Percentiles rank a stretch among this genome's conserved stretches.
Evolutionary conservation across 2,888 invertebrate genomes (phyloP).

Genomic region (Gnatocerus cornutus): DNA sequence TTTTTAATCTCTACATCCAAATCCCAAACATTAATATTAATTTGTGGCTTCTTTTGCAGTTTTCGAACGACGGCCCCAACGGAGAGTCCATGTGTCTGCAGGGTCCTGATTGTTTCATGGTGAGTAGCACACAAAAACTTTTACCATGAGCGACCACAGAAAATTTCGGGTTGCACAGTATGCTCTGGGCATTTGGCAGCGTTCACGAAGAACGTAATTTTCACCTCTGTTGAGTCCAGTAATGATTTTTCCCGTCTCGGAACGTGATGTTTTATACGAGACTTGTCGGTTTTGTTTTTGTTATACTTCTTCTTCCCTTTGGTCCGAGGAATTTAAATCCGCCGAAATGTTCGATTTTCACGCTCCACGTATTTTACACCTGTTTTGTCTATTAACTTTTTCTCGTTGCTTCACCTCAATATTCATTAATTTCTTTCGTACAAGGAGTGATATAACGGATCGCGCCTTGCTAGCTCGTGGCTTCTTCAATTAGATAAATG

Average conservation of each 20-base stretch:
- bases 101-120: conserved; percentile 83
- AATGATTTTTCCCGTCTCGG: conserved; percentile 61
- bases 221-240: conserved; percentile 63
- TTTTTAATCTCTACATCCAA: conserved; percentile 54
- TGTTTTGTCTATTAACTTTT: conserved; percentile 45
- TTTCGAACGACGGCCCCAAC: conserved; percentile 77
- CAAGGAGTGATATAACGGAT: conserved; percentile 26
- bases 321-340: conserved; percentile 43
- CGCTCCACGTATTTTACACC: conserved; percentile 46
- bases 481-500: conserved; percentile 58
- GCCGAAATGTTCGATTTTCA: conserved; percentile 48
- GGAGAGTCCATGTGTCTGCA: conserved; percentile 80
- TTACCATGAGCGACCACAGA: conserved; percentile 13
- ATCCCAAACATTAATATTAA: conserved; percentile 58
- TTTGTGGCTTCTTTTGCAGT: conserved; percentile 72
- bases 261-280: conserved; percentile 54
- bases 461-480: conserved; percentile 38
- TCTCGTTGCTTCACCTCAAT: conserved; percentile 14
- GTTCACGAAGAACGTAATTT: conserved; percentile 62
- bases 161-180: conserved; percentile 38
- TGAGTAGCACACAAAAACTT: conserved; percentile 69
- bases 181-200: conserved; percentile 42
- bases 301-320: conserved; percentile 34
- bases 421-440: conserved; percentile 37
- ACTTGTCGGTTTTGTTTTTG: conserved; percentile 51